phyloP scores from a whole-genome alignment of 2,888 invertebrate species.

The Metopia argyrocephala region DNA sequence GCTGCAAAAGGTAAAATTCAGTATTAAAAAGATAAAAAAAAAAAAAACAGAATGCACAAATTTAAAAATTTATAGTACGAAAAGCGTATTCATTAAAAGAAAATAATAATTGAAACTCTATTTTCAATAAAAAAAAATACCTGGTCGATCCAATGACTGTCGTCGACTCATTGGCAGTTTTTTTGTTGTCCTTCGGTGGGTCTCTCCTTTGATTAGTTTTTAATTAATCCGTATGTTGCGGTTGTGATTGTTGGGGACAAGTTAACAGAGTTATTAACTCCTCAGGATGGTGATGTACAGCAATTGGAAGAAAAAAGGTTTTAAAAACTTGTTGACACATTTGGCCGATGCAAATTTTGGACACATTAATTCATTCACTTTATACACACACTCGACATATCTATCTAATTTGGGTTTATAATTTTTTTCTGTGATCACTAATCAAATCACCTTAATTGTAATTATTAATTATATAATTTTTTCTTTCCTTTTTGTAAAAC shows the following conservation, averaged over 20 bases:
- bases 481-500: background rate
- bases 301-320: slow-evolving; percentile 36
- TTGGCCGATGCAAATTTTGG: slow-evolving; percentile 32
- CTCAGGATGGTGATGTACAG: slow-evolving; percentile 11
- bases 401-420: background rate
- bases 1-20: slow-evolving; percentile 43
- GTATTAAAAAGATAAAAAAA: background rate
- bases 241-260: slow-evolving; percentile 23
- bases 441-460: slow-evolving; percentile 2
- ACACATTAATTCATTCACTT: background rate
- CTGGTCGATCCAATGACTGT: slow-evolving; percentile 76
- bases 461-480: slow-evolving; percentile 40
- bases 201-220: slow-evolving; percentile 22
- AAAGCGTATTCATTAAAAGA: too few relatives aligned
- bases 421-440: background rate
- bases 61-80: too few relatives aligned
- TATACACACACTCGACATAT: background rate
- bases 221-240: slow-evolving; percentile 46
- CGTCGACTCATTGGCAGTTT: slow-evolving; percentile 75
- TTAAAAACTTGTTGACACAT: slow-evolving; percentile 58
- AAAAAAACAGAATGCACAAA: background rate
- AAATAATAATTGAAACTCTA: background rate
- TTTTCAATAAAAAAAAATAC: slow-evolving; percentile 61
- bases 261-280: slow-evolving; percentile 37
- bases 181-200: slow-evolving; percentile 61